Conservation (phyloP, 2,888 invertebrate genomes). For the Erebia palarica region DNA sequence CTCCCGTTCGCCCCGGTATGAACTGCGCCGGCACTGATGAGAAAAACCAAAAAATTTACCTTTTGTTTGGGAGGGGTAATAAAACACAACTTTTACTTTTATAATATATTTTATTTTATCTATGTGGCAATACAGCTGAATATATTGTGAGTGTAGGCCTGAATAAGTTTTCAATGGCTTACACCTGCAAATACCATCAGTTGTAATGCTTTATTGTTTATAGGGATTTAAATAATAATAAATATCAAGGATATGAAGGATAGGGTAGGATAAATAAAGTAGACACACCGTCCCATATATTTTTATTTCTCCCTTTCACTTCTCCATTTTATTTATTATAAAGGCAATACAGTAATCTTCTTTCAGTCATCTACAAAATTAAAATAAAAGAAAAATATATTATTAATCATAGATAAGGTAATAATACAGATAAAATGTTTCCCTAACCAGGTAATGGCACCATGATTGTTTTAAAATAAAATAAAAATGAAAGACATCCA, state of each 20-base stretch:
- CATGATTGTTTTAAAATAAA: slow-evolving; percentile 54
- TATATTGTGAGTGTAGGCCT: slow-evolving; percentile 12
- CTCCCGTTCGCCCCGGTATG: slow-evolving; percentile 74
- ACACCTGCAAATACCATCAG: slow-evolving; percentile 14
- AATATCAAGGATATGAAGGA: slow-evolving; percentile 46
- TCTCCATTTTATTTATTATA: slow-evolving; percentile 34
- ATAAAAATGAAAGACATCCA: slow-evolving; percentile 35
- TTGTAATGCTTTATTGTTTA: slow-evolving; percentile 2
- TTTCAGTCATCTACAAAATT: slow-evolving; percentile 29
- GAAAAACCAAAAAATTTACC: slow-evolving; percentile 51
- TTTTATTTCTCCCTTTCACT: slow-evolving; percentile 49
- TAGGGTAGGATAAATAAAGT: slow-evolving; percentile 57
- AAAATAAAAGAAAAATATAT: slow-evolving; percentile 22
- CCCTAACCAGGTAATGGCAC: slow-evolving; percentile 65
- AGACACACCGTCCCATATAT: slow-evolving; percentile 48
- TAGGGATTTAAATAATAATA: background rate
- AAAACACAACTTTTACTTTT: slow-evolving; percentile 46
- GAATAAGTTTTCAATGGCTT: slow-evolving; percentile 3
- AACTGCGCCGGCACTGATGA: slow-evolving; percentile 74
- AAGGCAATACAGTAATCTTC: slow-evolving; percentile 33
- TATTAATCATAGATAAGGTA: background rate
- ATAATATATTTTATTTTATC: slow-evolving; percentile 36
- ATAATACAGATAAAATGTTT: slow-evolving; percentile 27
- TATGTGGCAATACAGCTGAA: slow-evolving; percentile 26
- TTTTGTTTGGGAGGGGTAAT: slow-evolving; percentile 43